Evolutionary conservation across 1,140 invertebrate species (phyloP), one percentile per base, ranked within the genome.

Genomic region (Brachionus manjavacas): DNA sequence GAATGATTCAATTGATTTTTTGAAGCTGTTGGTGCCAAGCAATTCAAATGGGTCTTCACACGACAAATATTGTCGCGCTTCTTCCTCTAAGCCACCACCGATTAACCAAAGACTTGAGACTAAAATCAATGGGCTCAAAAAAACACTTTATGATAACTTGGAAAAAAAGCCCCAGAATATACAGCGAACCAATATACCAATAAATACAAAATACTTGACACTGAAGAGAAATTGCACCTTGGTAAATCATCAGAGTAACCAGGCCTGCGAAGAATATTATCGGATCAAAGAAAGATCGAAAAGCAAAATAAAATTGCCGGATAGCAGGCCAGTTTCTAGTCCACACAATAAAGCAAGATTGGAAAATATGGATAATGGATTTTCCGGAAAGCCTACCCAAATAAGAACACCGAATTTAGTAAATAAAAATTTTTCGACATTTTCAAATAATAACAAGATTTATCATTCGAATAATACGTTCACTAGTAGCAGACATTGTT

Each of bases 1-100:
- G 35, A 72, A 41, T 39, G 68, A 72, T 72, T 72, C 68, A n/a
- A 72, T 72, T 16, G 68, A 72, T 39, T 41, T 39, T 72, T 72
- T 72, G 20, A 72, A 72, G 16, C 28, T 72, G 9, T 16, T 72
- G 16, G 41, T 72, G 11, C 68, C 68, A 16, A 35, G n/a, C 16
- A 72, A 11, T 72, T 72, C 68, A 20, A n/a, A 23, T 9, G n/a
- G 4, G 12, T 72, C 16, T 11, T 16, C 68, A 16, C 46, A 39
- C 39, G 31, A 72, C 4, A 68, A 68, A 4, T 7, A 35, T 68
- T 68, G 66, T 41, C 11, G n/a, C 4, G 1, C 12, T 39, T 41
- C 35, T 8, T 4, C 31, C 1, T 7, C 68, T 8, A 72, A 16
- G 16, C 68, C 68, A 4, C 39, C 28, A 72, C 28, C 68, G 16